Base-by-base conservation (phyloP, 2,888 invertebrate genomes). In the Heliconius charithonia region DNA sequence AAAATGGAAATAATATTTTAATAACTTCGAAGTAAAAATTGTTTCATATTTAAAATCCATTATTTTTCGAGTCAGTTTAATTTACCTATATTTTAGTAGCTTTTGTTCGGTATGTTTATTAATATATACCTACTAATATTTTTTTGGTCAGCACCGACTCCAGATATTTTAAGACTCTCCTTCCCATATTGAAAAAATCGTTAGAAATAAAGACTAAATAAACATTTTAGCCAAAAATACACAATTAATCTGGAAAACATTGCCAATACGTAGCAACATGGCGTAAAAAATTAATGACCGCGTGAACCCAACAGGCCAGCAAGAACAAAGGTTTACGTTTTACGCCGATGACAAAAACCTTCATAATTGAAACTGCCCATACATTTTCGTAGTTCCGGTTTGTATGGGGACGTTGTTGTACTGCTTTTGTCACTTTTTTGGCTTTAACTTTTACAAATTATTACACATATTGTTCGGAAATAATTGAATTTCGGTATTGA, bases 331-430 rank as follows among this genome's bases (percentile, higher is more conserved):
- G 51, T 27, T 13, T 27, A 27, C 69, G 69, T 32, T 72, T 59
- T 59, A 59, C 56, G 29, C n/a, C 74, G 78, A 63, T 78, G 75
- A 78, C 78, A 78, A 78, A 78, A 78, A 78, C 63, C 32, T 70
- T 25, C 63, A 63, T 78, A 78, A 78, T 78, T 78, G 78, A 78
- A 78, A 78, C 75, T 78, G 78, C 37, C 75, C 78, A 67, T 70
- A 41, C 69, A 41, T 69, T 41, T 25, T 66, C 66, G 32, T 41
- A 78, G 78, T 78, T 78, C 69, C 51, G 70, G 69, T 16, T 3
- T 25, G 16, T 13, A 25, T 70, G 32, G 70, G 51, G 70, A 70
- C n/a, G 70, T 65, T 78, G 69, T 78, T 45, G 56, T 59, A 32
- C 75, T 65, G 77, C 51, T 70, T 78, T 78, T 78, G 70, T 56